Percentiles rank a stretch among this genome's conserved stretches.
Conservation (phyloP, 2,113 vertebrate genomes). For the Candoia aspera region DNA sequence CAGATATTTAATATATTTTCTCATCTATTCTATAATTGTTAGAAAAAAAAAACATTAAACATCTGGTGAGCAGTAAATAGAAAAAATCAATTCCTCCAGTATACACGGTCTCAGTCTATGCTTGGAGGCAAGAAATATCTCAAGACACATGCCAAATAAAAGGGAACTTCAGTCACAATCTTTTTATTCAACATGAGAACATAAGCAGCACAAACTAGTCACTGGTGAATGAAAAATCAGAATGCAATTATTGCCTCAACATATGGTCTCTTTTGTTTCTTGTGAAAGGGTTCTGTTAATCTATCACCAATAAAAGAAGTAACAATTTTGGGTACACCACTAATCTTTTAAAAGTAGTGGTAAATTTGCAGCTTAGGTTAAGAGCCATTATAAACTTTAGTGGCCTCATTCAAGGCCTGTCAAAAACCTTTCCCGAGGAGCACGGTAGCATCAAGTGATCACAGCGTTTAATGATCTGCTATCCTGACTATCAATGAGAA, state of each 20-base stretch:
- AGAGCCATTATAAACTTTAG: not conserved
- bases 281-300: not conserved
- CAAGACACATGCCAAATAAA: not conserved
- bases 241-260: not conserved
- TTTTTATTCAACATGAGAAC: not conserved
- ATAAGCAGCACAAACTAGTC: not conserved
- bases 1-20: not conserved
- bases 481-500: not conserved
- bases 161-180: not conserved
- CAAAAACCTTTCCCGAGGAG: not conserved
- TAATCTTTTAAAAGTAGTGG: not conserved
- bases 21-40: conserved; percentile 25
- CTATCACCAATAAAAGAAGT: not conserved
- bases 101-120: not conserved
- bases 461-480: not conserved
- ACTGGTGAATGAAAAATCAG: not conserved
- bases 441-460: not conserved
- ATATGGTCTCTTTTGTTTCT: not conserved
- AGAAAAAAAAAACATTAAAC: not conserved
- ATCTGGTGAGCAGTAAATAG: not conserved
- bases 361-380: not conserved
- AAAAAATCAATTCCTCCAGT: not conserved
- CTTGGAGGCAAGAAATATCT: not conserved
- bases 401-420: not conserved
- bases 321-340: not conserved